phyloP scores from a whole-genome alignment of 2,113 vertebrate species.

The Dolichotis patagonum region DNA sequence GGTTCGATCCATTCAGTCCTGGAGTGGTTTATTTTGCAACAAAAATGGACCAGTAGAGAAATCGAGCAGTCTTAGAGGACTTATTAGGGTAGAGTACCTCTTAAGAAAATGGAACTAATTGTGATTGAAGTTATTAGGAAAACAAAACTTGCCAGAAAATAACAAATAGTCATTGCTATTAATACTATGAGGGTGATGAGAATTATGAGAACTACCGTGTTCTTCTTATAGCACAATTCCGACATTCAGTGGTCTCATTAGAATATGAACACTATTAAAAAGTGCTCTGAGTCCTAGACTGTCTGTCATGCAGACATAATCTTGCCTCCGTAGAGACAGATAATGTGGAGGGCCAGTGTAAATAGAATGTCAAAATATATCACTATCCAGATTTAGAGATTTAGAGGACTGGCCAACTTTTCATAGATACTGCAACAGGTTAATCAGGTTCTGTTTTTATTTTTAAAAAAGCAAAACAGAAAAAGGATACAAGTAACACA shows the following conservation, averaged over 20 bases:
- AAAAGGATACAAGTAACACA: too few species aligned
- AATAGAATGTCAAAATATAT: not conserved
- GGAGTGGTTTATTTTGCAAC: not conserved
- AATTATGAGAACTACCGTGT: not conserved
- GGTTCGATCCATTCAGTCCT: not conserved
- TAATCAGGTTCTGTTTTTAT: not conserved
- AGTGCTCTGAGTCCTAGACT: not conserved
- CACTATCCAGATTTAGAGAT: not conserved
- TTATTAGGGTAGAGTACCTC: not conserved
- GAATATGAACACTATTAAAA: not conserved
- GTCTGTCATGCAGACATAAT: not conserved
- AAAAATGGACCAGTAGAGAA: not conserved
- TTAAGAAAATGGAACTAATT: constrained; percentile 14
- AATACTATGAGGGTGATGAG: not conserved
- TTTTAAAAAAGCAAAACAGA: too few species aligned
- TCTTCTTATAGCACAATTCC: not conserved
- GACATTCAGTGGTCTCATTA: not conserved
- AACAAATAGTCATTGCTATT: not conserved
- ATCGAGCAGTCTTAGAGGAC: not conserved
- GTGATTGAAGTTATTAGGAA: not conserved
- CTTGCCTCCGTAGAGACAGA: not conserved
- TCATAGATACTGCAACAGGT: not conserved
- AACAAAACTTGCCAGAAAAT: not conserved
- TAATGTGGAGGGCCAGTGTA: not conserved
- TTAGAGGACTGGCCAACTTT: not conserved